These are phyloP conservation scores for Microtus pennsylvanicus DNA, from an alignment of 2,113 vertebrate species.

Conservation along the genomic window DNA sequence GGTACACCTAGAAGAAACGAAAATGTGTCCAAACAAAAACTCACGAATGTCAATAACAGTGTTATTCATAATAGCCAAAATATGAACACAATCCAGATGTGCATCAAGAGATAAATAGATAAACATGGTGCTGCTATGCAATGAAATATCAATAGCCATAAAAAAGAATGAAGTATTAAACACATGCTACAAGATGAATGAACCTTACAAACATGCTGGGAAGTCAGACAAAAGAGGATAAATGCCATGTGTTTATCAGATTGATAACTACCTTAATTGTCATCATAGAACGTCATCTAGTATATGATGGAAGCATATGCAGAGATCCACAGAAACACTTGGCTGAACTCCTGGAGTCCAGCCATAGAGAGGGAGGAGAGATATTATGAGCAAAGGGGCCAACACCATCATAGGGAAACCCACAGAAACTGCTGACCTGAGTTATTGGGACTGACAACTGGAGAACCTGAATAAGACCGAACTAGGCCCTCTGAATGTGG, in stretches of 20 bases:
- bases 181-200: background rate
- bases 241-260: background rate
- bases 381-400: too few relatives aligned
- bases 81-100: background rate
- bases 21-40: background rate
- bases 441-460: too few relatives aligned
- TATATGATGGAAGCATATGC: too few relatives aligned
- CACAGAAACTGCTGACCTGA: too few relatives aligned
- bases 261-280: too few relatives aligned
- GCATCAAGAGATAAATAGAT: background rate
- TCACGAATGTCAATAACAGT: background rate
- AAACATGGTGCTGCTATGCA: background rate
- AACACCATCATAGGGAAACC: too few relatives aligned
- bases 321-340: too few relatives aligned
- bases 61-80: background rate
- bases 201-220: background rate
- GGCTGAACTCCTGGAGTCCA: too few relatives aligned
- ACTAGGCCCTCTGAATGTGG: too few relatives aligned
- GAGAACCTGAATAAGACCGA: too few relatives aligned
- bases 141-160: background rate
- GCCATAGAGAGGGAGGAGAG: too few relatives aligned
- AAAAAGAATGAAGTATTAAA: background rate
- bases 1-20: background rate
- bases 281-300: too few relatives aligned
- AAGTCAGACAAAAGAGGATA: background rate